Base-by-base conservation (phyloP, 1,140 invertebrate species). In the Melitaea cinxia region DNA sequence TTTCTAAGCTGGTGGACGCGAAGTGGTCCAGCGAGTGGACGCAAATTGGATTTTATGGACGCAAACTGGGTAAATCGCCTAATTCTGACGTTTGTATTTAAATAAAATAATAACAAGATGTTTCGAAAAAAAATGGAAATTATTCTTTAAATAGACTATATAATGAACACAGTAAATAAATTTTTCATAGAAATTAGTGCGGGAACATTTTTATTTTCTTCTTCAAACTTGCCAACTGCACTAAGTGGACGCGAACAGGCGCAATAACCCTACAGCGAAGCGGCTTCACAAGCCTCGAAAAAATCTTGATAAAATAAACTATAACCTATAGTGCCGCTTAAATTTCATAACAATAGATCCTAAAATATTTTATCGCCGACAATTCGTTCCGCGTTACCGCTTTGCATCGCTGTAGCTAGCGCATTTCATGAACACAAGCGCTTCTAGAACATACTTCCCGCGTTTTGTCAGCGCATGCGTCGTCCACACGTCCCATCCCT, bases 381-480 rank as follows among this genome's bases (percentile, higher is more conserved):
- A 12, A 47, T 59, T 17, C 47, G 30, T 24, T 26, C 23, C 47
- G 30, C 30, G 19, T 47, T 47, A 42, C 37, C 55, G 42, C 42
- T 47, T 47, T 69, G 53, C 58, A 70, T 65, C 65, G 73, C 68
- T 60, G 33, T 33, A 70, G 57, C 5, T 9, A 26, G 54, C 26
- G 23, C 75, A 63, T 24, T 62, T 49, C 55, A 21, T 17, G 21
- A 17, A 24, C 57, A 53, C 19, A 75, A 70, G 61, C 65, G 65
- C 72, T 83, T 86, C 81, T 87, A 87, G 82, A 85, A 85, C 66
- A 62, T 70, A 64, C 79, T 89, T 88, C 84, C 86, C 86, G 86
- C 84, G 78, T 82, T 83, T 80, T 73, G 50, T 71, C 53, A 37
- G 77, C 86, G 86, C 86, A 85, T 85, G 86, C 86, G 84, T 77